Evolutionary conservation across 2,888 invertebrate species (phyloP).

Genomic region (Muschampia plurimacula): DNA sequence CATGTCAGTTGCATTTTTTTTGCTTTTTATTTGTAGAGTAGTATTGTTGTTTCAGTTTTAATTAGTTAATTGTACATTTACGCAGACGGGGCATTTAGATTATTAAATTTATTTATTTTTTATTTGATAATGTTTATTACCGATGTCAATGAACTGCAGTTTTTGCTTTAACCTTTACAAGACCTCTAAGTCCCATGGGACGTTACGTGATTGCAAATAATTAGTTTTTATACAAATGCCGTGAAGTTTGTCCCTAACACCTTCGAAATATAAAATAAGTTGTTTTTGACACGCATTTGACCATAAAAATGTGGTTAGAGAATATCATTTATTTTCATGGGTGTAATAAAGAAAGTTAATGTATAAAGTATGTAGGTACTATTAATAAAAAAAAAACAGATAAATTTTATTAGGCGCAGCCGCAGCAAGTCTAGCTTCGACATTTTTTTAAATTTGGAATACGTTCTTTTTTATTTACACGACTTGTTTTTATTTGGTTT

Average conservation of each 20-base stretch:
- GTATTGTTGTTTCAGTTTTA: no score
- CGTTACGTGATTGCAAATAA: conserved; percentile 36
- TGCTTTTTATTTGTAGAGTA: no score
- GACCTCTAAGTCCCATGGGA: conserved; percentile 19
- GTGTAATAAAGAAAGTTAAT: conserved; percentile 7
- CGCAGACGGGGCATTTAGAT: no score
- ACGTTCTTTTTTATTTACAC: no score
- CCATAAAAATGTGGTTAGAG: conserved; percentile 13
- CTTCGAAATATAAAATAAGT: conserved; percentile 36
- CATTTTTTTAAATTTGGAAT: no score
- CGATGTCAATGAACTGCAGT: conserved; percentile 19
- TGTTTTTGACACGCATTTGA: conserved; percentile 34
- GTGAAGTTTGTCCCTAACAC: conserved; percentile 37
- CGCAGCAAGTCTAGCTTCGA: no score
- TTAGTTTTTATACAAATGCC: conserved; percentile 35
- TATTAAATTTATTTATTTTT: neutral
- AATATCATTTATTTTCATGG: conserved; percentile 10
- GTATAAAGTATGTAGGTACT: neutral
- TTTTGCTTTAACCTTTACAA: conserved; percentile 23
- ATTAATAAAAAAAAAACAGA: no score
- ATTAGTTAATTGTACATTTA: no score
- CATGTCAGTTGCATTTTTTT: no score
- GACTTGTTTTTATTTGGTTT: no score
- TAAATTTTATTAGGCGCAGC: no score
- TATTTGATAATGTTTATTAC: neutral